Conservation (phyloP, 1,140 invertebrate genomes). For the Aphelinus certus region DNA sequence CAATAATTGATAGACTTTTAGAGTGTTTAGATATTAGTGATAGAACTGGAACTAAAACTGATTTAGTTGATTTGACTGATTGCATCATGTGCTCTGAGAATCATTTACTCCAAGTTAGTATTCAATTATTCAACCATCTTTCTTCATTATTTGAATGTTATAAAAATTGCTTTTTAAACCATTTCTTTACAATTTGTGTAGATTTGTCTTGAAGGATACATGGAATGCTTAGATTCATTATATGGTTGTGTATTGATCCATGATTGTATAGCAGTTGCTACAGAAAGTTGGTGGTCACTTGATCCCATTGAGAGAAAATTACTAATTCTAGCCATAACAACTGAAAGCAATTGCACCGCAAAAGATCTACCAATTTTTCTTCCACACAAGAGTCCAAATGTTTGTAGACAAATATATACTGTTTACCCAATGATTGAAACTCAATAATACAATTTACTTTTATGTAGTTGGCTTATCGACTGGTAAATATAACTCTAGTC, state of each 20-base stretch:
- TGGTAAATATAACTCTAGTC: slow-evolving; percentile 79
- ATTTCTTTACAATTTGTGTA: slow-evolving; percentile 56
- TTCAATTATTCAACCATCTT: neutral
- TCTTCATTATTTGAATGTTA: slow-evolving; percentile 13
- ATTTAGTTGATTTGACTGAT: slow-evolving; percentile 73
- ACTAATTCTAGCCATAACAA: slow-evolving; percentile 72
- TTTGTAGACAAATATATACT: slow-evolving; percentile 58
- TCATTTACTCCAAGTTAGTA: slow-evolving; percentile 75
- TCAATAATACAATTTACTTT: neutral
- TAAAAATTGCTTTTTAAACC: slow-evolving; percentile 35
- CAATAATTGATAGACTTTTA: slow-evolving; percentile 77
- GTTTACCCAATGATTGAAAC: slow-evolving; percentile 16
- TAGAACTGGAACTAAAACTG: slow-evolving; percentile 67
- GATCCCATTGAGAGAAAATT: slow-evolving; percentile 79
- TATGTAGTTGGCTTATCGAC: slow-evolving; percentile 79
- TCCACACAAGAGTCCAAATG: slow-evolving; percentile 83
- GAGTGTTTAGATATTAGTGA: slow-evolving; percentile 76
- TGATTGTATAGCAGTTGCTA: slow-evolving; percentile 79
- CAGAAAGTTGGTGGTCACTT: slow-evolving; percentile 81
- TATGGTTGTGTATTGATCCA: slow-evolving; percentile 83
- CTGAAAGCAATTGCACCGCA: slow-evolving; percentile 72
- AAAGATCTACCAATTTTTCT: slow-evolving; percentile 84
- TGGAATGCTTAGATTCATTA: slow-evolving; percentile 78
- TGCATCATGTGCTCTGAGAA: slow-evolving; percentile 76
- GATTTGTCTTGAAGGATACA: slow-evolving; percentile 79